These are phyloP conservation scores for Acanthopagrus latus DNA, from an alignment of 2,797 vertebrate species.

Conservation along the genomic window DNA sequence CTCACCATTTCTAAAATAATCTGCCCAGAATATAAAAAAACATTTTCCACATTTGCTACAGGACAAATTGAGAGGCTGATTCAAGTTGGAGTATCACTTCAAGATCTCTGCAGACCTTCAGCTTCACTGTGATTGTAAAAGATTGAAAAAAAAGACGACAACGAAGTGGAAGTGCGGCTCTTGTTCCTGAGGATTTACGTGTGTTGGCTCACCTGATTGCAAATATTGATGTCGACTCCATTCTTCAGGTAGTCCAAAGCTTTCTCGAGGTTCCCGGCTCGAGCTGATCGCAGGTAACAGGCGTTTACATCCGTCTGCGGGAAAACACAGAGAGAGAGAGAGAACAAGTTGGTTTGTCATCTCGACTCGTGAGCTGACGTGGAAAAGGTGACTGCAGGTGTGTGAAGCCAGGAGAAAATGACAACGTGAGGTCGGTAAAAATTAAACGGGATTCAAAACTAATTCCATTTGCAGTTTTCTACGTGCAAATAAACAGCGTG, in stretches of 20 bases:
- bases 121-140: background rate
- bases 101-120: background rate
- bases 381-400: background rate
- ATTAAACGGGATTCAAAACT: too few species aligned
- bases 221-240: conserved; percentile 98
- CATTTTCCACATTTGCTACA: background rate
- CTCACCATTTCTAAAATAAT: too few species aligned
- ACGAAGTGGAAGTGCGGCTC: background rate
- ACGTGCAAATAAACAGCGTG: background rate
- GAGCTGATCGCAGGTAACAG: conserved; percentile 95
- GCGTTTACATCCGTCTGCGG: conserved; percentile 94
- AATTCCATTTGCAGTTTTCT: background rate
- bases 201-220: conserved; percentile 92
- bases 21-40: too few species aligned
- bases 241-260: conserved; percentile 97
- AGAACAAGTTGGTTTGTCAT: background rate
- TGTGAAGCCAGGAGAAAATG: background rate
- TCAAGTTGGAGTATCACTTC: too few species aligned
- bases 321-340: conserved; percentile 20
- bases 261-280: conserved; percentile 97
- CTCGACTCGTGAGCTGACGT: background rate
- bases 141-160: background rate
- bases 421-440: background rate
- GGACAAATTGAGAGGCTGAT: background rate
- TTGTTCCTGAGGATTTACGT: background rate